Conservation (phyloP, 2,888 invertebrate genomes). For the Aphidius colemani region DNA sequence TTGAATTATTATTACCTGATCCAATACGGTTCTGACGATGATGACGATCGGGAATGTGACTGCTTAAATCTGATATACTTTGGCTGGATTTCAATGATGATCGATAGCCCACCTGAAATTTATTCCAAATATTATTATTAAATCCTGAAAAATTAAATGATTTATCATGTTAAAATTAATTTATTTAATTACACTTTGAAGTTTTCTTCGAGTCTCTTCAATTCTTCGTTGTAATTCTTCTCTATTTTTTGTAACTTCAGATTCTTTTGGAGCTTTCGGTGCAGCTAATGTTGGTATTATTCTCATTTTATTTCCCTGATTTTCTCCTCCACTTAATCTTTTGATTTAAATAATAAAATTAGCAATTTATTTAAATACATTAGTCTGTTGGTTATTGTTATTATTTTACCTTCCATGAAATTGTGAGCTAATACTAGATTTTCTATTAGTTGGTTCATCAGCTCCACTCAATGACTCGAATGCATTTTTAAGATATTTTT, state of each 20-base stretch:
- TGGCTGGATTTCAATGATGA: constrained; percentile 83
- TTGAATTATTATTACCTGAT: constrained; percentile 49
- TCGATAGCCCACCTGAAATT: constrained; percentile 72
- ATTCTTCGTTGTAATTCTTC: constrained; percentile 83
- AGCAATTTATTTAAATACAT: constrained; percentile 1
- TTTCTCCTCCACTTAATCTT: constrained; percentile 41
- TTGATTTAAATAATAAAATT: constrained; percentile 1
- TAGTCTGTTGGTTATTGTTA: not conserved
- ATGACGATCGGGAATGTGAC: constrained; percentile 66
- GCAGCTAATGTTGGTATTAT: constrained; percentile 65
- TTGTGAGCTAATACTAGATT: constrained; percentile 60
- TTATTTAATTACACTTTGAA: constrained; percentile 77
- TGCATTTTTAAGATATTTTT: constrained; percentile 70
- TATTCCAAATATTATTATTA: not conserved
- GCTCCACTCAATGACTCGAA: constrained; percentile 75
- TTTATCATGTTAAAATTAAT: not conserved
- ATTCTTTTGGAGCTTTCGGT: constrained; percentile 65
- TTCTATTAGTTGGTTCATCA: constrained; percentile 59
- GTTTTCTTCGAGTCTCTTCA: constrained; percentile 81
- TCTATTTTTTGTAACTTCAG: constrained; percentile 69
- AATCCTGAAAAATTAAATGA: not conserved
- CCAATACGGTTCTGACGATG: constrained; percentile 50
- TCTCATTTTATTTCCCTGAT: constrained; percentile 57
- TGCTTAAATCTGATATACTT: constrained; percentile 82
- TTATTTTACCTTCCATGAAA: constrained; percentile 55